Evolutionary conservation across 2,888 invertebrate genomes (phyloP), one percentile per base, ranked within the genome.

Genomic region (Cremastinae sp.): DNA sequence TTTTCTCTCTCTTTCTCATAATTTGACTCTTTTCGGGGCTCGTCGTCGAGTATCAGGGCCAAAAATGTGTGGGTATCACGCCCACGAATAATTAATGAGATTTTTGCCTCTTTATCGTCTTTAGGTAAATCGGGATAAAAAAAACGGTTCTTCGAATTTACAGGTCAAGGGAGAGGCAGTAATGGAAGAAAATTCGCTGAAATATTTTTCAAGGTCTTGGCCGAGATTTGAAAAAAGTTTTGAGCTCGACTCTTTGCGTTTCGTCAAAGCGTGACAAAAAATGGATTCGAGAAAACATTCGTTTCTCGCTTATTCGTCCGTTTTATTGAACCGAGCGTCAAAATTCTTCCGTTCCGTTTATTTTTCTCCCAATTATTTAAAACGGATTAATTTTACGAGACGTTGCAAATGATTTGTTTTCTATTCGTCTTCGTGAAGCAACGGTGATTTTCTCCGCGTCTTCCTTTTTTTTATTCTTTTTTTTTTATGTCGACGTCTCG

Each of bases 401-500:
- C 41, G 16, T 53, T 43, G 61, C 12, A 22, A 61, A 18, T 43
- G 12, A 16, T 38, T 38, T 9, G 18, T 43, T 69, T 59, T 51
- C 34, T 10, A 51, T 69, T 41, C 16, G 9, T 28, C 41, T n/a
- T 43, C 59, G 16, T 28, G 20, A 61, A 61, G 54, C 49, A 74
- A 69, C 68, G 66, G 64, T 14, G 34, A n/a, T 51, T 38, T 41
- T 62, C 34, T 62, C 9, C 12, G 14, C 8, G 10, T 22, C 14
- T 45, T 10, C n/a, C n/a, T n/a, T 51, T 51, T 9, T 28, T n/a
- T n/a, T 38, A 5, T 18, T n/a, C 18, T n/a, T 34, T 41, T 36
- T 49, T 64, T 45, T 69, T 58, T 49, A 62, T 43, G 65, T 7
- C 43, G 16, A 65, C 43, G 43, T 22, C 16, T 51, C 36, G 41